Percentiles rank a stretch among this genome's conserved stretches.
phyloP scores from a whole-genome alignment of 2,888 invertebrate species.

The Mythimna ferrago region DNA sequence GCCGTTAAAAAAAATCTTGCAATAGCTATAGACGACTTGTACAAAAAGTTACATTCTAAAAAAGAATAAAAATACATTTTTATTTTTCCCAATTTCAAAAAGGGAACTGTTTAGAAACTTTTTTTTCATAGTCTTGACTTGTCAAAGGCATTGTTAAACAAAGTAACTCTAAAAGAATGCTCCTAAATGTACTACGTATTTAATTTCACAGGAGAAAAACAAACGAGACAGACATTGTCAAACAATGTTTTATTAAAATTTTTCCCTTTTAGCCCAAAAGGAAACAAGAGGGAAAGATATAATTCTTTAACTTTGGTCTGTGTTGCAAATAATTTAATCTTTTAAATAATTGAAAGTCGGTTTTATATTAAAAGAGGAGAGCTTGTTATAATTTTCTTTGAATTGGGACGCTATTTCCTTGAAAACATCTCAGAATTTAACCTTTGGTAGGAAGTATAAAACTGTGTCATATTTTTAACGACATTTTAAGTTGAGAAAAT shows the following conservation, averaged over 20 bases:
- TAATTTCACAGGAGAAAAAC: slow-evolving; percentile 17
- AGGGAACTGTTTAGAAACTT: neutral
- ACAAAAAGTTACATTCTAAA: too few relatives aligned
- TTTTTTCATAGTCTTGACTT: neutral
- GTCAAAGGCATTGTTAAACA: slow-evolving; percentile 28
- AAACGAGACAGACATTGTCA: slow-evolving; percentile 33
- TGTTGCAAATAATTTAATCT: slow-evolving; percentile 38
- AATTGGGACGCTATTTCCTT: neutral
- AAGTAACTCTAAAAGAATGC: slow-evolving; percentile 18
- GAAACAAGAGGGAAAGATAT: slow-evolving; percentile 12
- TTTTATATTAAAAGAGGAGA: slow-evolving; percentile 2
- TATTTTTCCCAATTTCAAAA: neutral
- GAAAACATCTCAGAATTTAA: neutral
- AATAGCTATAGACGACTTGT: too few relatives aligned
- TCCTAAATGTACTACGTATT: slow-evolving; percentile 24
- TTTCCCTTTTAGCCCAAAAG: slow-evolving; percentile 13
- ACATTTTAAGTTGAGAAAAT: too few relatives aligned
- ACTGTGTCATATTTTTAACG: neutral
- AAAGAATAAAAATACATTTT: too few relatives aligned
- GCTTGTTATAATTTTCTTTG: slow-evolving; percentile 7
- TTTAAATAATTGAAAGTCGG: slow-evolving; percentile 10
- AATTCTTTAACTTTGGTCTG: slow-evolving; percentile 33
- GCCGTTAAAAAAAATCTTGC: too few relatives aligned
- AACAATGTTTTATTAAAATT: slow-evolving; percentile 48
- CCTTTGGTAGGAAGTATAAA: neutral